Percentiles rank a stretch among this genome's conserved stretches.
Evolutionary conservation across 2,113 vertebrate species (phyloP).

Genomic region (Hipposideros armiger): DNA sequence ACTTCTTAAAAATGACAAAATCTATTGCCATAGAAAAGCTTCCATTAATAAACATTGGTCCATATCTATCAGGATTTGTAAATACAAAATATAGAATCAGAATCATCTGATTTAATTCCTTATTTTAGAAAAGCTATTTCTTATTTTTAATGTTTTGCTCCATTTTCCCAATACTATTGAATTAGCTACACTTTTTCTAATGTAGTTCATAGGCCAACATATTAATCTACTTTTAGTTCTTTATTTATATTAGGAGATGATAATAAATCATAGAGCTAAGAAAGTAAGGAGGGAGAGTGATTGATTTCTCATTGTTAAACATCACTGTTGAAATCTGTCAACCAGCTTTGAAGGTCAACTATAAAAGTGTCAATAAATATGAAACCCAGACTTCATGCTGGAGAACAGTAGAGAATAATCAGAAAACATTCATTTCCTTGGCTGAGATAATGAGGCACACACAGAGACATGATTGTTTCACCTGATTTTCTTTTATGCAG

Average conservation of each 20-base stretch:
- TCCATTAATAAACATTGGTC: not conserved
- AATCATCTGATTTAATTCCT: conserved; percentile 48
- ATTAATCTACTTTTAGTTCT: not conserved
- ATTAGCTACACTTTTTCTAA: not conserved
- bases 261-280: not conserved
- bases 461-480: conserved; percentile 11
- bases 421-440: conserved; percentile 48
- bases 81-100: conserved; percentile 31
- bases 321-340: conserved; percentile 64
- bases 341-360: conserved; percentile 57
- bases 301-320: conserved; percentile 52
- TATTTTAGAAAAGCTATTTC: conserved; percentile 18
- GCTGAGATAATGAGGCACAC: conserved; percentile 62
- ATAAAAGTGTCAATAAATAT: conserved; percentile 57
- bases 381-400: conserved; percentile 48
- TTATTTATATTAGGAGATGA: conserved; percentile 48
- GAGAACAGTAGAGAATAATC: not conserved
- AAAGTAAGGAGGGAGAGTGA: not conserved
- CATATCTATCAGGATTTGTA: not conserved
- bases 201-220: not conserved
- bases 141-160: not conserved
- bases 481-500: conserved; percentile 50
- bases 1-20: conserved; percentile 33
- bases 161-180: conserved; percentile 4
- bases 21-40: not conserved